Base-by-base conservation (phyloP, 2,797 vertebrate genomes). In the Neosalanx taihuensis region DNA sequence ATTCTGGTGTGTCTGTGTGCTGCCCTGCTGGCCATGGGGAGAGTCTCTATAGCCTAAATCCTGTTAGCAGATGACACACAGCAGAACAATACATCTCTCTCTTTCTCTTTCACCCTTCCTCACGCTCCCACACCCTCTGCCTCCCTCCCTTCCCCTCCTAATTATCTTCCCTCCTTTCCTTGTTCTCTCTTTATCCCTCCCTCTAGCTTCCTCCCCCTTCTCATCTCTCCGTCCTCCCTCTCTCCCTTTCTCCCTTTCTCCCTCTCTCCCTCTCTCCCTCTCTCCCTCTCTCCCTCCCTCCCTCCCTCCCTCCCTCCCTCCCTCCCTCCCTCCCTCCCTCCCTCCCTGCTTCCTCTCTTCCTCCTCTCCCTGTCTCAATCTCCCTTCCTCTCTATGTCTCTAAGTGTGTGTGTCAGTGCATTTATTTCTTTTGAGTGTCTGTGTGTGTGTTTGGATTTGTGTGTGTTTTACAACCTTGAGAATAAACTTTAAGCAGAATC, bases 41-140 rank as follows among this genome's bases (percentile, higher is more conserved):
- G 69, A 70, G 70, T 68, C 69, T 64, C 64, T 29, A 53, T 73
- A 75, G 73, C 72, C 78, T 75, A 80, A 70, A 79, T 78, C 74
- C 74, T 75, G 71, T 81, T 81, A 80, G 70, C 72, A 70, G 67
- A 59, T 72, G 18, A 70, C 74, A 73, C 68, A 64, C 75, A 76
- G 66, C 79, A 83, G 72, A 86, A 78, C 82, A 75, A 84, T 79
- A 77, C 69, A 77, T 81, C 78, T 69, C 35, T n/a, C 35, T 12
- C n/a, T 35, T 37, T 41, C 12, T 31, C 12, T 33, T 23, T 30
- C 13, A 18, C 46, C 6, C 53, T 75, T 26, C 73, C 80, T 53
- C 67, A 41, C 77, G 69, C 64, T 67, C 67, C 78, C 75, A 70
- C 61, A 76, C 58, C 20, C 29, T 17, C n/a, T 37, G 0, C n/a